Base-by-base conservation (phyloP, 53 echinoderm and acorn worm species). In the Henricia sp. region DNA sequence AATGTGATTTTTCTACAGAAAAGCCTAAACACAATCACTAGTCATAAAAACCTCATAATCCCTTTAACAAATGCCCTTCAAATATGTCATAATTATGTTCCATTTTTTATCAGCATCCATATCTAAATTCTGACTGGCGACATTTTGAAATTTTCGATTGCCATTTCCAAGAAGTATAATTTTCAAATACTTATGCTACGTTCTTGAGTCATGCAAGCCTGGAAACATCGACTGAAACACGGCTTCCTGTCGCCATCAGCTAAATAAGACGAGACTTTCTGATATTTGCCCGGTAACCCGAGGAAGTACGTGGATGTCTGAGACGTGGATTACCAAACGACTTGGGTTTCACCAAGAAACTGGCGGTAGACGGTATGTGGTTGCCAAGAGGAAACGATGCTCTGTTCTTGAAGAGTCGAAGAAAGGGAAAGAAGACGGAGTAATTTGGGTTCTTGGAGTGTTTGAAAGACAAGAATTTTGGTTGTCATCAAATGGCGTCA, bases 281-380 rank as follows among this genome's bases (percentile, higher is more conserved):
- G 5, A 16, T 80, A 63, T 80, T 80, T 80, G 63, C 42, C 42
- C 63, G 38, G 80, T 80, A 80, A 80, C 80, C 34, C 29, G 80
- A 80, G 62, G 63, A 64, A 43, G 36, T 26, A 3, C 17, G 1
- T 9, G 57, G 42, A 46, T 57, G 48, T 62, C 64, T 64, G 48
- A 17, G 62, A 48, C 20, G 32, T 20, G 44, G 64, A 80, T 80
- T 80, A 80, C 80, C 30, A 12, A 20, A 43, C 37, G 42, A 43
- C 43, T 80, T 29, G 20, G 21, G 80, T 80, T 80, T 44, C 64
- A 62, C 39, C 35, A 16, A n/a, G n/a, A n/a, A 36, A 24, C 36
- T 19, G 9, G 36, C 39, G 40, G 3, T 68, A 41, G 11, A n/a
- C n/a, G n/a, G 33, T 60, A 29, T 60, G 29, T 60, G 20, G 67